Conservation (phyloP, 37 sponge, comb jelly and placozoan species). For the Hexactinellida sp. region DNA sequence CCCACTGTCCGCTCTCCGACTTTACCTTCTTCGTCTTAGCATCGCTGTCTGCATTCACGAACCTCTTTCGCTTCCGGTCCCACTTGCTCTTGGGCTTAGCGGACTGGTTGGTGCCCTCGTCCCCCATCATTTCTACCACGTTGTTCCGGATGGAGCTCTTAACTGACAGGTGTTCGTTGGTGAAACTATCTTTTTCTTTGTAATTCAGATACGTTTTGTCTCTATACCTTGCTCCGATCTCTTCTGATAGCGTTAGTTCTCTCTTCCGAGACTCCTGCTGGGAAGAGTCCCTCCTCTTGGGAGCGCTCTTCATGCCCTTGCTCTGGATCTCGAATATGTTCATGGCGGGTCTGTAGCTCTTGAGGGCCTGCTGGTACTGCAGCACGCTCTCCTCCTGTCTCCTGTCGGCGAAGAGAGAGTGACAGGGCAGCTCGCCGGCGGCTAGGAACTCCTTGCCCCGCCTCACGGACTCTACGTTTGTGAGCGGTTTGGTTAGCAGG, state of each 20-base stretch:
- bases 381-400: neutral
- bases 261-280: neutral
- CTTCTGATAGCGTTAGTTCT: neutral
- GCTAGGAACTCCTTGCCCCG: neutral
- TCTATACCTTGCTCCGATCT: neutral
- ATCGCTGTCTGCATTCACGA: slow-evolving; percentile 47
- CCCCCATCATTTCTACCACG: slow-evolving; percentile 54
- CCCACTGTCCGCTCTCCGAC: slow-evolving; percentile 75
- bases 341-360: neutral
- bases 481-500: neutral
- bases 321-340: neutral
- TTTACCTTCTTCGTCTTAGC: slow-evolving; percentile 49
- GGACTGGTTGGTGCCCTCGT: slow-evolving; percentile 27
- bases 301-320: neutral
- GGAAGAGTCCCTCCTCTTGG: neutral
- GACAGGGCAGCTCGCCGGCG: neutral
- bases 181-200: neutral
- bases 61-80: slow-evolving; percentile 92
- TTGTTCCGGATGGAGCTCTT: neutral
- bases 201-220: neutral
- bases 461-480: neutral
- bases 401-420: neutral
- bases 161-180: neutral
- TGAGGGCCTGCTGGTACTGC: neutral
- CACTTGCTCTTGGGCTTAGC: slow-evolving; percentile 6